Conservation (phyloP, 2,888 invertebrate genomes). For the Cordilura impudica region DNA sequence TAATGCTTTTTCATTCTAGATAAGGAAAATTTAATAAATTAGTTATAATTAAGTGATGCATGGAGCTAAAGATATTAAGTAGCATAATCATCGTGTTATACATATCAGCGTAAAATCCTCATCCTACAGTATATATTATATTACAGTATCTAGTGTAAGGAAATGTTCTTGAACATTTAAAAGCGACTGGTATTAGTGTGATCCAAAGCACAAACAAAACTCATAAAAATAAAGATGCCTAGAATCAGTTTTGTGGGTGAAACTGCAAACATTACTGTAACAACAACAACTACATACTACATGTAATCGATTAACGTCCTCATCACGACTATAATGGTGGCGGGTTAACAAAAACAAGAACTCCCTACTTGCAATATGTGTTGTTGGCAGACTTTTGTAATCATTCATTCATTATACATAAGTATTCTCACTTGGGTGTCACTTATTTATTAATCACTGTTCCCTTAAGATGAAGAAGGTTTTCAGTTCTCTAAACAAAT, state of each 20-base stretch:
- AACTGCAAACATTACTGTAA: conserved; percentile 47
- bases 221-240: conserved; percentile 28
- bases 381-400: conserved; percentile 12
- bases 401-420: conserved; percentile 12
- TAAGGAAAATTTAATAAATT: background rate
- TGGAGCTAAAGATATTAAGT: background rate
- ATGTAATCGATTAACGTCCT: conserved; percentile 33
- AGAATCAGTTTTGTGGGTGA: conserved; percentile 45
- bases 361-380: conserved; percentile 28
- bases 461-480: too few relatives aligned
- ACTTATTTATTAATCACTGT: too few relatives aligned
- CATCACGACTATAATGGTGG: conserved; percentile 22
- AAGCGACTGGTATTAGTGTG: conserved; percentile 13
- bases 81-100: background rate
- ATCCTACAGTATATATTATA: background rate
- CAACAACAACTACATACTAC: conserved; percentile 7
- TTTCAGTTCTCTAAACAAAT: too few relatives aligned
- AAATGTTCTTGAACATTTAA: background rate
- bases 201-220: conserved; percentile 18
- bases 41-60: background rate
- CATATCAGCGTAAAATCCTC: background rate
- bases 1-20: too few relatives aligned
- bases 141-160: too few relatives aligned
- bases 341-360: conserved; percentile 35
- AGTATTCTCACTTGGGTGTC: background rate